Evolutionary conservation across 2,113 vertebrate genomes (phyloP).

Genomic region (Carassius carassius): DNA sequence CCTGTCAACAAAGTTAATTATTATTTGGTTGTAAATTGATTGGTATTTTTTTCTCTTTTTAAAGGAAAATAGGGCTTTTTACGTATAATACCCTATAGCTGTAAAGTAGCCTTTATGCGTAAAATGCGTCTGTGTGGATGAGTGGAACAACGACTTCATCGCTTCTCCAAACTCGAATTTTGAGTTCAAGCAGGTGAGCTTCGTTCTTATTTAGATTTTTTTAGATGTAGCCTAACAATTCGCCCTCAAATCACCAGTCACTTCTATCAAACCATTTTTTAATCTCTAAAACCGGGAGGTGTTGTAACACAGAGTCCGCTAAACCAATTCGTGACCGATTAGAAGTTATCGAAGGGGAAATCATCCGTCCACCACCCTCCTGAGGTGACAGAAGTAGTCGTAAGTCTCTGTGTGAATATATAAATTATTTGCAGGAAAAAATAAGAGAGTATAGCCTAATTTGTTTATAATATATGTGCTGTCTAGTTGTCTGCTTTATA

Average conservation of each 20-base stretch:
- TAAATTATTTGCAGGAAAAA: not conserved
- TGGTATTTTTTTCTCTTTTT: not conserved
- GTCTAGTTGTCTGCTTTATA: not conserved
- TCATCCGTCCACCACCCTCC: not conserved
- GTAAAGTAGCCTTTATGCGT: not conserved
- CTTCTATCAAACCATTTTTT: not conserved
- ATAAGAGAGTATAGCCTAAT: not conserved
- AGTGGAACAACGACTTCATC: not conserved
- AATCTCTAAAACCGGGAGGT: not conserved
- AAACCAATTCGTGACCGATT: not conserved
- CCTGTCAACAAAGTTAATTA: not conserved
- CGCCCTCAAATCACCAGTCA: not conserved
- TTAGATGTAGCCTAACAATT: not conserved
- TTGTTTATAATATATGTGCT: not conserved
- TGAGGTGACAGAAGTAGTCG: not conserved
- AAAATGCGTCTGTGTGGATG: not conserved
- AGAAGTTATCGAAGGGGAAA: not conserved
- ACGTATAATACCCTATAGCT: not conserved
- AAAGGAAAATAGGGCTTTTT: not conserved
- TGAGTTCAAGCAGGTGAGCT: slow-evolving; percentile 33
- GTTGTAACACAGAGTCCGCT: not conserved
- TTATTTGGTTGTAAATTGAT: not conserved
- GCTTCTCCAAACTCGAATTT: not conserved
- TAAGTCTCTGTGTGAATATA: not conserved
- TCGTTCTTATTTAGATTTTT: not conserved